These are phyloP conservation scores for Andrena camellia DNA, from an alignment of 2,888 invertebrate species.

Conservation along the genomic window DNA sequence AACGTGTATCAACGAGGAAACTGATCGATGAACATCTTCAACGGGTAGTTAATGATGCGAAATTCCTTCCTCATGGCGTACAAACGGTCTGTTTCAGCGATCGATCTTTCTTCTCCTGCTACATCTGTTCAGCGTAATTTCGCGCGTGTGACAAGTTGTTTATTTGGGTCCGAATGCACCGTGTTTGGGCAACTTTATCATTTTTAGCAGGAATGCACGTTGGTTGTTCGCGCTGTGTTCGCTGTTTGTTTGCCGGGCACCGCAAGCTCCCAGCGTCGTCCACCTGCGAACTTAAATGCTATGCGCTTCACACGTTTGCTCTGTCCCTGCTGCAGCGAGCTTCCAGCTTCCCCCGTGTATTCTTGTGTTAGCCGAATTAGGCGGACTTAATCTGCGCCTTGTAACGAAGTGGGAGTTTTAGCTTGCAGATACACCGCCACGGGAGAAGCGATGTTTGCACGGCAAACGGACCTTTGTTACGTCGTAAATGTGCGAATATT, in stretches of 20 bases:
- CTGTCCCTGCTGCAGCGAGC: neutral
- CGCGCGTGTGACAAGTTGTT: neutral
- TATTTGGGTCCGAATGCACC: neutral
- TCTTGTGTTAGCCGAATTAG: conserved; percentile 27
- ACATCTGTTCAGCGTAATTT: neutral
- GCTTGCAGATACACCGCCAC: conserved; percentile 44
- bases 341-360: neutral
- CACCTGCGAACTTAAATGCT: conserved; percentile 21
- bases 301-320: conserved; percentile 25
- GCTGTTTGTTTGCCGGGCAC: neutral
- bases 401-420: conserved; percentile 43
- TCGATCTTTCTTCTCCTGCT: no score
- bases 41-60: neutral
- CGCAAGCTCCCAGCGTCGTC: neutral
- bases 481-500: conserved; percentile 42
- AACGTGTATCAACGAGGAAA: conserved; percentile 19
- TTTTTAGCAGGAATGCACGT: neutral
- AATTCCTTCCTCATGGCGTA: no score
- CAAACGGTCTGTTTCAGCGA: no score
- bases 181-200: neutral
- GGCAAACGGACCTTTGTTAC: conserved; percentile 50
- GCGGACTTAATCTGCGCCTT: conserved; percentile 40
- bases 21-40: conserved; percentile 17
- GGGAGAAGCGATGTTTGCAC: conserved; percentile 40
- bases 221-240: neutral